phyloP scores from a whole-genome alignment of 1,140 invertebrate genomes.

The Philopotamus ludificatus region DNA sequence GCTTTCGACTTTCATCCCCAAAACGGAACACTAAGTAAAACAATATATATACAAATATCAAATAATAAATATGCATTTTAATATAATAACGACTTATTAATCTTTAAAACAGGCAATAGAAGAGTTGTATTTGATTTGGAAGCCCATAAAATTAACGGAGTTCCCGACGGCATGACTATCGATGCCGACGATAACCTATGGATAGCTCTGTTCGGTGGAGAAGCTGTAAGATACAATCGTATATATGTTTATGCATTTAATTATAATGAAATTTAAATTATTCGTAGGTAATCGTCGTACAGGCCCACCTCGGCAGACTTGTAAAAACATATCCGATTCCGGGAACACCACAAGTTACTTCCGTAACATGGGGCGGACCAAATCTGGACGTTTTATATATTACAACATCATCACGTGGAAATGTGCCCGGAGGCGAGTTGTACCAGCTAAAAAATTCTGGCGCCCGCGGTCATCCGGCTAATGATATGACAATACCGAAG shows the following conservation, averaged over 20 bases:
- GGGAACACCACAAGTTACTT: conserved; percentile 68
- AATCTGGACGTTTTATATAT: conserved; percentile 77
- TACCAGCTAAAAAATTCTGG: conserved; percentile 30
- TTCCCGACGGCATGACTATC: conserved; percentile 77
- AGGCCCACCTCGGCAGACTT: conserved; percentile 50
- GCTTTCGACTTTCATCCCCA: conserved; percentile 73
- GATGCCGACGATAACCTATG: conserved; percentile 71
- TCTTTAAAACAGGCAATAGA: conserved; percentile 49
- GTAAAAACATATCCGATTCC: conserved; percentile 60
- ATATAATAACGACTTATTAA: too few relatives aligned
- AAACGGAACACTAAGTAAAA: conserved; percentile 65
- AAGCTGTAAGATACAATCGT: conserved; percentile 45
- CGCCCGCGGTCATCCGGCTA: conserved; percentile 24
- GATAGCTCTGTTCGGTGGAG: conserved; percentile 65
- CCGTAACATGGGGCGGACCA: conserved; percentile 77
- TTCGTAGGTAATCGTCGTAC: conserved; percentile 53
- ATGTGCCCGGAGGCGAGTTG: conserved; percentile 24
- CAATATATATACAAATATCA: too few relatives aligned
- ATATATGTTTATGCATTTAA: not conserved
- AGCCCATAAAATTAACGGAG: conserved; percentile 55
- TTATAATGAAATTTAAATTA: conserved; percentile 11
- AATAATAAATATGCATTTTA: too few relatives aligned
- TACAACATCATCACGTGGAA: conserved; percentile 56
- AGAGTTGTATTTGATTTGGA: conserved; percentile 56
- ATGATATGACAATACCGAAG: conserved; percentile 4